phyloP scores from a whole-genome alignment of 2,113 vertebrate genomes.

The Labrus mixtus region DNA sequence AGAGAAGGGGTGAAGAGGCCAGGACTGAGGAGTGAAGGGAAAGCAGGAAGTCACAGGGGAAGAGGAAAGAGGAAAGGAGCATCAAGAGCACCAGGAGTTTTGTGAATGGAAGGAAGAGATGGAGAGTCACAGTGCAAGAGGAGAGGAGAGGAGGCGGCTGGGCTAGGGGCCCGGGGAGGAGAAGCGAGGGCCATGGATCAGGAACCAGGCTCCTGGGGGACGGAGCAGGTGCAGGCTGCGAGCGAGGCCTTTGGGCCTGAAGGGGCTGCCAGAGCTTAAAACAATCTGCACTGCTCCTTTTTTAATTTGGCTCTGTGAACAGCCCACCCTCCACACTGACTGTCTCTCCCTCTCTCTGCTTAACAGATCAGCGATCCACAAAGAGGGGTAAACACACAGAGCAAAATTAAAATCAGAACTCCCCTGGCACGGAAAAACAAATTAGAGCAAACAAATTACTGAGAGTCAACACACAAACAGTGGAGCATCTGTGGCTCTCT shows the following conservation, averaged over 20 bases:
- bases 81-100: slow-evolving; percentile 36
- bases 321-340: slow-evolving; percentile 83
- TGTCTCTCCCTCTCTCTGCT: slow-evolving; percentile 74
- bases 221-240: slow-evolving; percentile 98
- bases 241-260: slow-evolving; percentile 97
- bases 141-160: slow-evolving; percentile 46
- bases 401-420: slow-evolving; percentile 99
- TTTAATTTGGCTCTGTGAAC: slow-evolving; percentile 93
- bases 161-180: slow-evolving; percentile 69
- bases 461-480: slow-evolving; percentile 99
- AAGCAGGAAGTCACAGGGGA: slow-evolving; percentile 39
- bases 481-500: slow-evolving; percentile 97
- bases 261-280: slow-evolving; percentile 97
- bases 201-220: slow-evolving; percentile 94
- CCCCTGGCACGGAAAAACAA: slow-evolving; percentile 98
- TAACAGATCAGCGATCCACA: slow-evolving; percentile 98
- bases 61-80: slow-evolving; percentile 30
- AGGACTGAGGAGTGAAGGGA: slow-evolving; percentile 49
- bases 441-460: slow-evolving; percentile 99
- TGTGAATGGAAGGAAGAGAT: background rate
- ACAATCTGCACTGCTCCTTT: slow-evolving; percentile 92
- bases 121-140: slow-evolving; percentile 15
- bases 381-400: slow-evolving; percentile 98
- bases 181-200: slow-evolving; percentile 96
- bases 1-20: slow-evolving; percentile 64